Percentiles rank a stretch among this genome's conserved stretches.
These are phyloP conservation scores for Mamestra brassicae DNA, from an alignment of 2,888 invertebrate species.

Conservation along the genomic window DNA sequence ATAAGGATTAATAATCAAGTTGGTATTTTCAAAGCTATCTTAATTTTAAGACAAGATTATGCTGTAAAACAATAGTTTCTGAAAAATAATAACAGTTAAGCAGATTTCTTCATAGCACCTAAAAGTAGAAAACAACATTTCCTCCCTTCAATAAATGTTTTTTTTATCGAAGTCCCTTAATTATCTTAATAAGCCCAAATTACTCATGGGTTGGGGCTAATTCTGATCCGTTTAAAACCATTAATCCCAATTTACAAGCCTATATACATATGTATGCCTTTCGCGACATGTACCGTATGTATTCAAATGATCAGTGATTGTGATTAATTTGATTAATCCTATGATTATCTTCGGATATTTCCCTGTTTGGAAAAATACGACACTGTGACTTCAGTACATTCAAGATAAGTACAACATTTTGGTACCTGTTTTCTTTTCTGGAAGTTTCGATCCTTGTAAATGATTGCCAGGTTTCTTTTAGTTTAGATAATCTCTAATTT, in stretches of 20 bases:
- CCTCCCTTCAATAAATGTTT: not conserved
- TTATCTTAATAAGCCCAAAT: slow-evolving; percentile 15
- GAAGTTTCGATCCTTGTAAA: not conserved
- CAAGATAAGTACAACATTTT: not conserved
- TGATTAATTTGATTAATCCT: slow-evolving; percentile 8
- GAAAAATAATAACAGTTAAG: not conserved
- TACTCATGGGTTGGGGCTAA: not conserved
- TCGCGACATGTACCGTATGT: not conserved
- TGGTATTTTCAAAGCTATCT: not conserved
- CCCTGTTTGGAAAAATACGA: not conserved
- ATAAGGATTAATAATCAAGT: not conserved
- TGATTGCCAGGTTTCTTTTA: too few species aligned
- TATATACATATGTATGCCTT: not conserved
- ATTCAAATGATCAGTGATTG: slow-evolving; percentile 29
- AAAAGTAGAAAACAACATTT: slow-evolving; percentile 5
- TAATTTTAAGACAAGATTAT: not conserved
- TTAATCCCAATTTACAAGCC: not conserved
- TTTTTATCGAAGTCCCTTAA: not conserved
- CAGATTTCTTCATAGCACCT: slow-evolving; percentile 9
- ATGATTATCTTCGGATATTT: slow-evolving; percentile 3
- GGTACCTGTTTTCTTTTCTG: not conserved
- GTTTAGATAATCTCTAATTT: too few species aligned
- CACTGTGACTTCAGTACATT: not conserved
- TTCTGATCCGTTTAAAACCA: slow-evolving; percentile 9
- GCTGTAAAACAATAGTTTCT: not conserved